Conservation (phyloP, 2,113 vertebrate genomes). For the Takifugu bimaculatus region DNA sequence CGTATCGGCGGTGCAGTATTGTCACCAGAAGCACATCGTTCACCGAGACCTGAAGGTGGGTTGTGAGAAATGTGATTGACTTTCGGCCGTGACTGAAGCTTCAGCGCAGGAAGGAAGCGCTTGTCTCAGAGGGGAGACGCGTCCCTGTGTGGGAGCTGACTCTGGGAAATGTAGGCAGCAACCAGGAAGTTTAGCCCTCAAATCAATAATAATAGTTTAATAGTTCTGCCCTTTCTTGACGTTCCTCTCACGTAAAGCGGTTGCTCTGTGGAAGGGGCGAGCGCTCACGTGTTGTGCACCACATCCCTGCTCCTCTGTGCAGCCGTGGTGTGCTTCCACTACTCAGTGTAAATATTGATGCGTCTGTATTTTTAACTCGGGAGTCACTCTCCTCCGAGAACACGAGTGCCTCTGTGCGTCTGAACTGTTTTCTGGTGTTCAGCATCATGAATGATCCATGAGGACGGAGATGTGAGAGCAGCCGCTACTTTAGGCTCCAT, state of each 20-base stretch:
- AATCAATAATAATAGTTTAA: background rate
- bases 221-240: background rate
- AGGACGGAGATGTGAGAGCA: conserved; percentile 14
- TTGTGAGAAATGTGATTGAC: background rate
- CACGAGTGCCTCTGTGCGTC: background rate
- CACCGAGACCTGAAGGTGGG: conserved; percentile 98
- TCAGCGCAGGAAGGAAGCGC: too few species aligned
- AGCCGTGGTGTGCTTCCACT: background rate
- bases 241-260: background rate
- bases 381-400: background rate
- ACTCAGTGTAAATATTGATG: conserved; percentile 48
- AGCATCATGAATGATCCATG: conserved; percentile 52
- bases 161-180: background rate
- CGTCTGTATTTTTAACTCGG: conserved; percentile 29
- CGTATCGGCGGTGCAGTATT: conserved; percentile 99
- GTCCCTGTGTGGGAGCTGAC: background rate
- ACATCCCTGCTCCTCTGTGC: background rate
- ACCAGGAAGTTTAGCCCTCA: background rate
- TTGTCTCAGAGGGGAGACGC: too few species aligned
- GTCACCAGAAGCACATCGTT: conserved; percentile 98
- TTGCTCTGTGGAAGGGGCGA: background rate
- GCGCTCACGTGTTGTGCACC: conserved; percentile 13
- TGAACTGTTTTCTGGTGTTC: conserved; percentile 7
- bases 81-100: too few species aligned
- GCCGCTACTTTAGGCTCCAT: background rate